phyloP scores from a whole-genome alignment of 53 echinoderm and acorn worm genomes.

The Arbacia lixula region DNA sequence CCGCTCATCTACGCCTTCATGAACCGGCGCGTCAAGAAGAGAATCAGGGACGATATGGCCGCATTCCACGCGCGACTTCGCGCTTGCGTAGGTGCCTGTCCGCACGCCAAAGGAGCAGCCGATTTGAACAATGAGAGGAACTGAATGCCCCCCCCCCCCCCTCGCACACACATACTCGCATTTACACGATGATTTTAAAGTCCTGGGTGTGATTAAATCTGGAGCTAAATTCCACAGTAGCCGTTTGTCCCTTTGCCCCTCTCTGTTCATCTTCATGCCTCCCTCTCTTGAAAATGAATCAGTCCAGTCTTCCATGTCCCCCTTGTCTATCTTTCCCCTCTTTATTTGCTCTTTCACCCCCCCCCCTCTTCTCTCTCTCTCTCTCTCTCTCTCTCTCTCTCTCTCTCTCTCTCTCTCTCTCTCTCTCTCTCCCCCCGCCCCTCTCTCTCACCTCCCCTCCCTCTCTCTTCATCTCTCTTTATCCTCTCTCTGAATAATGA shows the following conservation, averaged over 20 bases:
- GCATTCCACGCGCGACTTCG: too few relatives aligned
- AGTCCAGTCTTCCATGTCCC: too few relatives aligned
- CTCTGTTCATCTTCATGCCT: not conserved
- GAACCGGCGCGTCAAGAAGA: slow-evolving; percentile 29
- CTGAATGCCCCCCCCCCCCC: too few relatives aligned
- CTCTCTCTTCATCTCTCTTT: not conserved
- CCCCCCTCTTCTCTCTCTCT: not conserved
- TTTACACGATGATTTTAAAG: too few relatives aligned
- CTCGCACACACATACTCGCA: too few relatives aligned
- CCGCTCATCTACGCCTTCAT: slow-evolving; percentile 46
- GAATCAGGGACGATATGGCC: slow-evolving; percentile 1
- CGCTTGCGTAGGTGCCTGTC: too few relatives aligned
- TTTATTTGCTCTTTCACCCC: not conserved
- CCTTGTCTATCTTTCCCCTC: not conserved
- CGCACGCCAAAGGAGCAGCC: too few relatives aligned
- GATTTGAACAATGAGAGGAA: too few relatives aligned
- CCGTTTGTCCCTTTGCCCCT: not conserved
- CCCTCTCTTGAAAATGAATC: too few relatives aligned
- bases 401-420: not conserved
- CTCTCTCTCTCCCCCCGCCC: not conserved
- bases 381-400: not conserved
- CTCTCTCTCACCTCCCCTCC: not conserved
- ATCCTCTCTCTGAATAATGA: too few relatives aligned
- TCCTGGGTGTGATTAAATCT: too few relatives aligned
- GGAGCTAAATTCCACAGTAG: too few relatives aligned